phyloP scores from a whole-genome alignment of 2,888 invertebrate species.

The Temnothorax ravouxi region DNA sequence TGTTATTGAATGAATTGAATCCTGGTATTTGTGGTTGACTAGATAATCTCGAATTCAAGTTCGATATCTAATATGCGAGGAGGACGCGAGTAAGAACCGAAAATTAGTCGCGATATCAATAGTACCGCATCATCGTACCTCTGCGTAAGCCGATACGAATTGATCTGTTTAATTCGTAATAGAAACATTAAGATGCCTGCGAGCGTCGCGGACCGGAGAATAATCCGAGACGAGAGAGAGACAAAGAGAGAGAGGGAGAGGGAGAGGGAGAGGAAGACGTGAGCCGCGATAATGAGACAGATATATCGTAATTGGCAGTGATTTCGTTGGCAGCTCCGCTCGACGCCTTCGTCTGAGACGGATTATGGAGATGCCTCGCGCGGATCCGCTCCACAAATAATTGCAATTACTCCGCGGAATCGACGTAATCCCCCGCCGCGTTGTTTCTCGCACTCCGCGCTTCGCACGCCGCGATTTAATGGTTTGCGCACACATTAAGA shows the following conservation, averaged over 20 bases:
- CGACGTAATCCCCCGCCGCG: slow-evolving; percentile 48
- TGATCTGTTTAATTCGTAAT: neutral
- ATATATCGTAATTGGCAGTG: slow-evolving; percentile 49
- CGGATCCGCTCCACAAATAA: slow-evolving; percentile 56
- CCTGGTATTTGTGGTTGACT: neutral
- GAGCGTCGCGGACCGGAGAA: neutral
- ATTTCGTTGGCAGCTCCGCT: slow-evolving; percentile 37
- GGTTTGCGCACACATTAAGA: slow-evolving; percentile 51
- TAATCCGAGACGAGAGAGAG: neutral
- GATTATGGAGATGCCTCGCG: slow-evolving; percentile 45
- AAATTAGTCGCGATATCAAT: neutral
- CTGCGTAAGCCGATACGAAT: neutral
- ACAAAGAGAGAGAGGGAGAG: neutral
- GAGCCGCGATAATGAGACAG: slow-evolving; percentile 44
- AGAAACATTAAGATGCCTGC: slow-evolving; percentile 13
- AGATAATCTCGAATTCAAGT: neutral
- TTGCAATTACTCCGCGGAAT: slow-evolving; percentile 51
- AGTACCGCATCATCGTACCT: neutral
- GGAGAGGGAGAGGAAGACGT: neutral
- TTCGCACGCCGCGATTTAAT: slow-evolving; percentile 51
- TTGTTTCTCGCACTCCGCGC: slow-evolving; percentile 50
- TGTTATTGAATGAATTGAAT: neutral
- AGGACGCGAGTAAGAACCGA: neutral
- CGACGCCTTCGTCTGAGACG: slow-evolving; percentile 27
- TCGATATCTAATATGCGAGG: neutral